phyloP scores from a whole-genome alignment of 2,113 vertebrate genomes.

The Hydropotes inermis region DNA sequence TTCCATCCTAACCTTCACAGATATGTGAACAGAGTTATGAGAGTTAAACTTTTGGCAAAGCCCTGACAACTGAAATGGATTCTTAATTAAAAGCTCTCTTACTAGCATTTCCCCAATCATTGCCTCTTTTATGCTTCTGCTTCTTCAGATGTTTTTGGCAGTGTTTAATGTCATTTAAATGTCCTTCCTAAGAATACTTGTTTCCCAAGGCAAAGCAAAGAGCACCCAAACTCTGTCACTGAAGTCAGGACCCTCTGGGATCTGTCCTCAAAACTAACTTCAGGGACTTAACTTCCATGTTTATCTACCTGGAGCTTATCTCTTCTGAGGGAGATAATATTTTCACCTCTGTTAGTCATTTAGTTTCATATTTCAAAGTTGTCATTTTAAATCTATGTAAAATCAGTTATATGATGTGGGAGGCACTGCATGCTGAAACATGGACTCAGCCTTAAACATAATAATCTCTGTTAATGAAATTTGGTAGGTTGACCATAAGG shows the following conservation, averaged over 20 bases:
- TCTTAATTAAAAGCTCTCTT: neutral
- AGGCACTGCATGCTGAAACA: neutral
- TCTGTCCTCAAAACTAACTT: neutral
- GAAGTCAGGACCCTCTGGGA: neutral
- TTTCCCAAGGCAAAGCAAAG: neutral
- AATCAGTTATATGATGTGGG: neutral
- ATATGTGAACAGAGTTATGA: neutral
- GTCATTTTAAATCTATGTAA: neutral
- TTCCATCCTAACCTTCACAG: neutral
- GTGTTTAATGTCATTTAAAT: neutral
- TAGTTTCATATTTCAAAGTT: neutral
- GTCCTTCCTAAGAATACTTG: neutral
- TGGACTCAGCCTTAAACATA: accelerated
- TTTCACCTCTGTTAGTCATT: neutral
- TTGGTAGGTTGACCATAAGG: neutral
- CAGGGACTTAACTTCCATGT: neutral
- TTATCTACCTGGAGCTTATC: neutral
- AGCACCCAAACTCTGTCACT: neutral
- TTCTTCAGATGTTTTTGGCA: neutral
- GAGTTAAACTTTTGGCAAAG: neutral
- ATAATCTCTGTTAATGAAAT: neutral
- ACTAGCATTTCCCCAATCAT: accelerated
- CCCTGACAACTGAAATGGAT: neutral
- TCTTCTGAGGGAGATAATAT: neutral
- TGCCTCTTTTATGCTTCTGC: neutral